phyloP scores from a whole-genome alignment of 2,113 vertebrate genomes.

The Rousettus leschenaultii region DNA sequence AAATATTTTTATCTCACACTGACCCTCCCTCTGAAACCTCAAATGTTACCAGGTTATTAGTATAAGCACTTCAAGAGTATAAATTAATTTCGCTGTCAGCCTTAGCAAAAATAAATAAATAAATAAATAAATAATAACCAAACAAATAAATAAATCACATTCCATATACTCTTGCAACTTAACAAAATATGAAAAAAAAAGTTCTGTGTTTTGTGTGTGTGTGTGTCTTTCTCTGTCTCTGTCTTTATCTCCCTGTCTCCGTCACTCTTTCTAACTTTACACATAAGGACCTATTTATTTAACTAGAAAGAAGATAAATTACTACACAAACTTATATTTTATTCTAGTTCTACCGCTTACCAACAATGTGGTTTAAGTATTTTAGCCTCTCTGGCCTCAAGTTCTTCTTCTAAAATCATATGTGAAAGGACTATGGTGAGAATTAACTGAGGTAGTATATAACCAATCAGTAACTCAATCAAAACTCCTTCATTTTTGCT shows the following conservation, averaged over 20 bases:
- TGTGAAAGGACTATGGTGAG: not conserved
- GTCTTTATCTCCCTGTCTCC: not conserved
- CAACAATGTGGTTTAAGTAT: not conserved
- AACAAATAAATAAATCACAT: not conserved
- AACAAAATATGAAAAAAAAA: not conserved
- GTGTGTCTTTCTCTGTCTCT: not conserved
- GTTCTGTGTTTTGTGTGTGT: not conserved
- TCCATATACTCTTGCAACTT: not conserved
- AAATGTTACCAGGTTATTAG: not conserved
- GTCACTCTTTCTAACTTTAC: not conserved
- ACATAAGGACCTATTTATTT: not conserved
- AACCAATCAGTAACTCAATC: not conserved
- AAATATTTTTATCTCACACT: not conserved
- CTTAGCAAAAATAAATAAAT: not conserved
- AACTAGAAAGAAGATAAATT: not conserved
- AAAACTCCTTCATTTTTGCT: not conserved
- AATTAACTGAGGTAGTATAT: not conserved
- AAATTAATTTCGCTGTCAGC: not conserved
- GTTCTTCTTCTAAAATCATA: not conserved
- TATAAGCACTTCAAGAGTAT: not conserved
- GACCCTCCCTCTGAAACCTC: not conserved
- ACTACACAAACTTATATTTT: not conserved
- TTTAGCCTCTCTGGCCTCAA: not conserved
- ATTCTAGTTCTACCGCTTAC: not conserved
- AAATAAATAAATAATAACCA: not conserved